Evolutionary conservation across 2,888 invertebrate genomes (phyloP), one percentile per base, ranked within the genome.

Genomic region (Dicyrtoma fusca): DNA sequence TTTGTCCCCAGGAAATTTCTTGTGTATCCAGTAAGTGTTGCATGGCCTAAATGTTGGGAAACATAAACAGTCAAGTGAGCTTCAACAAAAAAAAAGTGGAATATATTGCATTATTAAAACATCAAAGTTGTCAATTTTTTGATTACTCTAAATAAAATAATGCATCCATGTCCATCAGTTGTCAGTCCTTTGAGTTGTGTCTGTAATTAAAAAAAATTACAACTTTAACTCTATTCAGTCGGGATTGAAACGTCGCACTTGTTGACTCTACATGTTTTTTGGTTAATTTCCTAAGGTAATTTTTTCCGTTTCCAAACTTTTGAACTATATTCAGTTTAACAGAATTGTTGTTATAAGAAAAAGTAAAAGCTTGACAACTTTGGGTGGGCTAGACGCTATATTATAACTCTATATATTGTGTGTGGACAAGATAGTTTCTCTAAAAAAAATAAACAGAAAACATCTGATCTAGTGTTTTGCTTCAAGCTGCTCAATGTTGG

Each of bases 1-100:
- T 69, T 69, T 69, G 57, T 69, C 69, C 59, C 57, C 55, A 69
- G 69, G 69, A 45, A 64, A 45, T 69, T 69, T 68, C 68, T 53
- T 68, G 68, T 68, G 68, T 53, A 19, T 69, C 69, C 69, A 69
- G 69, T 47, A 44, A 44, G 53, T 69, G 66, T 69, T 69, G 69
- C 69, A 69, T 69, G 66, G 66, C 66, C 53, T 44, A 68, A 55
- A 34, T 53, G 57, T 55, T 69, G 69, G 69, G 69, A 45, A 45
- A 57, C 63, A 63, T 47, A 45, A 45, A 57, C 63, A 63, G 21
- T 49, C 64, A 23, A 64, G 64, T 64, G 64, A 64, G 64, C 64
- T 64, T 64, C 49, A 25, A 64, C 21, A 64, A 62, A 64, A 64
- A 64, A 64, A 17, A 47, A 25, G 11, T 25, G 23, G 25, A 44